Percentiles rank a stretch among this genome's conserved stretches.
These are phyloP conservation scores for Amblyjoppa proteus DNA, from an alignment of 2,888 invertebrate genomes.

Conservation along the genomic window DNA sequence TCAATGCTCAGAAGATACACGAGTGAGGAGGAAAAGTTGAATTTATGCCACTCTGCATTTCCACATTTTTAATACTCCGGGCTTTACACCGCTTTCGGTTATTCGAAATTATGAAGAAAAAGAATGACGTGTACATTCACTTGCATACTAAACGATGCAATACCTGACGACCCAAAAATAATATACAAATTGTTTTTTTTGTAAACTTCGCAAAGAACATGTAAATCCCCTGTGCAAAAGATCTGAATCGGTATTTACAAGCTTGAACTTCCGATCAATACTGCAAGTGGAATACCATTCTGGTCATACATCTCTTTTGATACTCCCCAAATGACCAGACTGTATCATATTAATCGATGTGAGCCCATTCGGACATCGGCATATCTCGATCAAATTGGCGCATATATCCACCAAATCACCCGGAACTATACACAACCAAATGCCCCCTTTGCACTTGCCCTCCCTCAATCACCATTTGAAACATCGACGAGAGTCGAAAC, in stretches of 20 bases:
- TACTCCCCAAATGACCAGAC: background rate
- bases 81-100: background rate
- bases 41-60: too few relatives aligned
- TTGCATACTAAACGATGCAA: too few relatives aligned
- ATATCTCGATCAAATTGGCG: background rate
- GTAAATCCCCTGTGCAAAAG: background rate
- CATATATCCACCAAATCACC: background rate
- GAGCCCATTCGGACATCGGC: conserved; percentile 4
- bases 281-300: too few relatives aligned
- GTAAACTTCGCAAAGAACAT: background rate
- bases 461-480: conserved; percentile 40
- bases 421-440: conserved; percentile 7
- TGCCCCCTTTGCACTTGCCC: conserved; percentile 20
- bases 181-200: too few relatives aligned
- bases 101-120: too few relatives aligned
- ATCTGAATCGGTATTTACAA: background rate
- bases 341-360: background rate
- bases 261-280: background rate
- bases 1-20: background rate
- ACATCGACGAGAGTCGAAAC: conserved; percentile 40
- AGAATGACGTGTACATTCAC: too few relatives aligned
- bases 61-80: too few relatives aligned
- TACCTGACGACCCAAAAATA: too few relatives aligned
- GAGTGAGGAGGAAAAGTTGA: background rate
- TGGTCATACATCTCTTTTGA: too few relatives aligned